Base-by-base conservation (phyloP, 2,113 vertebrate genomes). In the Neomonachus schauinslandi region DNA sequence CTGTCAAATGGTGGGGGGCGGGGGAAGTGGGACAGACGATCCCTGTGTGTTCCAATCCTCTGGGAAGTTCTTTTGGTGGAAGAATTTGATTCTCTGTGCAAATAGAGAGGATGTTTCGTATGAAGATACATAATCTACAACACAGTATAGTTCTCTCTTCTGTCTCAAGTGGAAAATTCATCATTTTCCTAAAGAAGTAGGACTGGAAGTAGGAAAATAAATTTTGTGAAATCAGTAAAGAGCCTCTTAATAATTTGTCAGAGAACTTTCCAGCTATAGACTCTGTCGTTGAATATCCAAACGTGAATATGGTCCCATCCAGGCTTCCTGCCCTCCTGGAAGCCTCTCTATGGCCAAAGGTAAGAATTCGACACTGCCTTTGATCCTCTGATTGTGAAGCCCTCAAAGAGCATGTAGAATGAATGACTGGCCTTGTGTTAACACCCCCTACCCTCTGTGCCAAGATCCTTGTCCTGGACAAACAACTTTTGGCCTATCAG, bases 341-440 rank as follows among this genome's bases (percentile, higher is more conserved):
- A 69, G 28, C 36, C 49, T 26, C 36, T 82, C 51, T 31, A 22
- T 21, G 46, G 51, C 42, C 18, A 57, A 22, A 94, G 42, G 61
- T 93, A 46, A 83, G 31, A 79, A 79, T 46, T 9, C 3, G 0
- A 42, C 19, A 46, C 26, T 72, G 36, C 36, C 36, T 97, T 82
- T 96, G 74, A 84, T 51, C 7, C 77, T 92, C 81, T 53, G 55
- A 55, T 67, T 87, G 9, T 57, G 4, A 39, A 85, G 49, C 36
- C 13, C 79, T 86, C 85, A 74, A 49, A 95, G 71, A 86, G 82
- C 24, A n/a, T 69, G 16, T 10, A 39, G 22, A 86, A 83, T 63
- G 83, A 90, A 15, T 10, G 42, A 24, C 81, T 12, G 28, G 49
- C 33, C 46, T 39, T 4, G 5, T 69, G 39, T 36, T 59, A 61